phyloP scores from a whole-genome alignment of 64 coral and sea anemone genomes.

The Astreopora myriophthalma region DNA sequence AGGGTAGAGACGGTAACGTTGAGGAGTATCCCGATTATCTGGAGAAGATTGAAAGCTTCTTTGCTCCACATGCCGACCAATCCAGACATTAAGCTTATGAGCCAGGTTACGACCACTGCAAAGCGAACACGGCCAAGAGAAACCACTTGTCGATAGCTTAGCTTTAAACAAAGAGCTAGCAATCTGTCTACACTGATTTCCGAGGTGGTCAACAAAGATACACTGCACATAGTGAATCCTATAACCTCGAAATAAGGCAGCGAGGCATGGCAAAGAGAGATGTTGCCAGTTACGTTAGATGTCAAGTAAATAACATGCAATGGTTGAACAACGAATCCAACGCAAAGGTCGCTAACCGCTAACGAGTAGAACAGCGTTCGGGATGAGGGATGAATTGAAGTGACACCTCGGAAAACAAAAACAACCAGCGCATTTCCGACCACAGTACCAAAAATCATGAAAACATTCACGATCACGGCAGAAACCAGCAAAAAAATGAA shows the following conservation, averaged over 20 bases:
- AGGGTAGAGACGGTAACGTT: neutral
- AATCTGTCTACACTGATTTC: conserved; percentile 35
- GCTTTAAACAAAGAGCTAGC: neutral
- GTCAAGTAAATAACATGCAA: neutral
- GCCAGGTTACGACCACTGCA: conserved; percentile 9
- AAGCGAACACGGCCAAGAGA: neutral
- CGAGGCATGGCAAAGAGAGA: neutral
- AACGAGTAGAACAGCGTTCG: conserved; percentile 1
- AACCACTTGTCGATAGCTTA: neutral
- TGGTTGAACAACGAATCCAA: neutral
- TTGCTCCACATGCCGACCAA: neutral
- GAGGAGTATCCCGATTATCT: neutral
- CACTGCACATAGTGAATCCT: neutral
- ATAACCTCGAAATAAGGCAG: neutral
- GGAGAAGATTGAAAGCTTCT: neutral
- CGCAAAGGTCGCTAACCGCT: conserved; percentile 11
- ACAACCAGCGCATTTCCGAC: neutral
- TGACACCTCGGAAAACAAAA: neutral
- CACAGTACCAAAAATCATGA: neutral
- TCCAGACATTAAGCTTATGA: neutral
- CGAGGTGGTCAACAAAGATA: conserved; percentile 7
- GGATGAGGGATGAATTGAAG: neutral
- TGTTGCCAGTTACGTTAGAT: neutral
- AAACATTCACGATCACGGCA: neutral
- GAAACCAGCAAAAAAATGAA: neutral